Evolutionary conservation across 2,888 invertebrate species (phyloP).

Genomic region (Agrenia bidenticulata): DNA sequence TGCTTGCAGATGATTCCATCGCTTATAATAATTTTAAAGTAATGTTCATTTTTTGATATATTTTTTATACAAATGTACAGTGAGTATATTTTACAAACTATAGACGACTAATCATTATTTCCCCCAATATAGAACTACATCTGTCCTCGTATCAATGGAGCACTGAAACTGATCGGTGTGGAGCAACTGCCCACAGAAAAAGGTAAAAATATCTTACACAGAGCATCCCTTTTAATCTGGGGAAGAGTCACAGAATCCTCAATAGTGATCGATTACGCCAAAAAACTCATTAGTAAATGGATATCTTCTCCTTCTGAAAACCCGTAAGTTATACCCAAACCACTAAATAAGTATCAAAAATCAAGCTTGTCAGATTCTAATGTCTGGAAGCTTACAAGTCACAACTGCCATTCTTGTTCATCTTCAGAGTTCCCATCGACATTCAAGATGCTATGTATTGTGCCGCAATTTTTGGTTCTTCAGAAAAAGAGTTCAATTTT

Average conservation of each 20-base stretch:
- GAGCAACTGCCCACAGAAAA: not conserved
- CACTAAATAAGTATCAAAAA: no score
- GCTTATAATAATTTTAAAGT: constrained; percentile 1
- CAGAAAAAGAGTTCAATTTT: not conserved
- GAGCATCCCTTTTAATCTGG: not conserved
- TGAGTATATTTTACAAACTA: not conserved
- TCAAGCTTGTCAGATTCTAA: no score
- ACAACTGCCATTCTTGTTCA: not conserved
- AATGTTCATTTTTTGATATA: not conserved
- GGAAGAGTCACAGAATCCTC: not conserved
- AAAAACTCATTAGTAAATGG: not conserved
- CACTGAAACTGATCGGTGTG: not conserved
- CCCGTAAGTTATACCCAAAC: constrained; percentile 4
- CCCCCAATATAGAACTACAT: constrained; percentile 17
- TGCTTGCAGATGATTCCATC: not conserved
- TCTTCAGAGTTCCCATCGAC: constrained; percentile 10
- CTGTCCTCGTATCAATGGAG: not conserved
- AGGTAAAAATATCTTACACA: not conserved
- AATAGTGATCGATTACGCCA: not conserved
- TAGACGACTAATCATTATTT: not conserved
- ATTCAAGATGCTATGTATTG: not conserved
- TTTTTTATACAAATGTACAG: not conserved
- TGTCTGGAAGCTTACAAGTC: no score
- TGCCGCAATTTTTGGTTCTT: not conserved
- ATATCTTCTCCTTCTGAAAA: not conserved